Evolutionary conservation across 37 sponge, comb jelly and placozoan species (phyloP), one percentile per base, ranked within the genome.

Genomic region (Spongia lamella): DNA sequence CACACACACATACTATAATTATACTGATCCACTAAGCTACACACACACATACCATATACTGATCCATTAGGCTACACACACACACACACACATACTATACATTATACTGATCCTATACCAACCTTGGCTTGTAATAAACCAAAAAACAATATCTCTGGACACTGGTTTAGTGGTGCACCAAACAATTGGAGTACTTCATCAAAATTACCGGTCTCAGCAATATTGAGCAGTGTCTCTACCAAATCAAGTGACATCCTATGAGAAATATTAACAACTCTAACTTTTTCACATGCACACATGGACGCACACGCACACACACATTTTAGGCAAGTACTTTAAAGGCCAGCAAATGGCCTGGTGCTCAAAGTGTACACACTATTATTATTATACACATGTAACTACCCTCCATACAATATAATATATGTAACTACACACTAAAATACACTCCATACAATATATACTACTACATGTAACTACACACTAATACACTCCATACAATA

Each of bases 71-170:
- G n/a, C n/a, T n/a, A n/a, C n/a, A n/a, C n/a, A 49, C 25, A 27
- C 17, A 49, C 5, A 11, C 7, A 9, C 25, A 43, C 47, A 43
- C 47, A 43, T 9, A 43, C 5, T 9, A 43, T 9, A 43, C 24
- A 61, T 58, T 26, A n/a, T 6, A 53, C 22, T 49, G 5, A 62
- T 29, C 31, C 7, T 22, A 1, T 25, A 33, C 72, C 0, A 20
- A 93, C 90, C 84, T 90, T 88, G 50, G 82, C 66, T 62, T 90
- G 84, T 47, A 98, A 75, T 1, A 92, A 16, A 14, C 85, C 89
- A 43, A 98, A 72, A 76, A 95, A 79, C 38, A 98, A 82, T 3
- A 95, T 60, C 56, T 98, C 96, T n/a, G 99, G 90, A 65, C 96
- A 95, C 64, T 91, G 89, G 39, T 92, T 95, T 40, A 92, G 71